phyloP scores from a whole-genome alignment of 2,113 vertebrate genomes.

The Cyanoliseus patagonus region DNA sequence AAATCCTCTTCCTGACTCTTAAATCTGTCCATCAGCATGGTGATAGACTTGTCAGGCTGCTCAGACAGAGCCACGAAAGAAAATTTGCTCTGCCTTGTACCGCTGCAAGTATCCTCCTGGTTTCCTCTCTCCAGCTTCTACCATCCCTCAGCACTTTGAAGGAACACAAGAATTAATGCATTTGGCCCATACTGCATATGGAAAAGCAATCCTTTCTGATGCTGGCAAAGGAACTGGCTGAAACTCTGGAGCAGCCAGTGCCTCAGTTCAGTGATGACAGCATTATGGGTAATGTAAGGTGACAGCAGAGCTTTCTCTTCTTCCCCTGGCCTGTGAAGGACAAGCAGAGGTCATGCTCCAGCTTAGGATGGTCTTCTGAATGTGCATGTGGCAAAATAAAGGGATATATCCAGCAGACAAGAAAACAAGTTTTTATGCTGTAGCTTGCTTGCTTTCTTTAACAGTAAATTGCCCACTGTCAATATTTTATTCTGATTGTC shows the following conservation, averaged over 20 bases:
- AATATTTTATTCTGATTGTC: neutral
- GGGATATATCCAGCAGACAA: neutral
- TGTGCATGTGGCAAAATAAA: neutral
- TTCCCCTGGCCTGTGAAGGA: neutral
- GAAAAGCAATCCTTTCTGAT: neutral
- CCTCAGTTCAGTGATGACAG: neutral
- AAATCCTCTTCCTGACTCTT: neutral
- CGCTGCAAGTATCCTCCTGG: neutral
- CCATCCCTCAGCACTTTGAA: neutral
- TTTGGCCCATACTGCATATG: neutral
- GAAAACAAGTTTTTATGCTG: neutral
- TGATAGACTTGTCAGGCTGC: neutral
- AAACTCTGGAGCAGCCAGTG: neutral
- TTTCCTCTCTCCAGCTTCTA: neutral
- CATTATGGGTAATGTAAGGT: neutral
- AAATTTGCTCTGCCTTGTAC: neutral
- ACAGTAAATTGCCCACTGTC: neutral
- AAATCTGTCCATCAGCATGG: neutral
- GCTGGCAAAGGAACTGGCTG: neutral
- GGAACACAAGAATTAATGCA: neutral
- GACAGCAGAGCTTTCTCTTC: neutral
- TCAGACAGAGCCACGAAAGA: neutral
- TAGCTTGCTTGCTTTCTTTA: neutral
- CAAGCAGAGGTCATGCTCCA: neutral
- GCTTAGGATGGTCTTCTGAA: neutral